phyloP scores from a whole-genome alignment of 2,888 invertebrate species.

The Chrysodeixis includens region DNA sequence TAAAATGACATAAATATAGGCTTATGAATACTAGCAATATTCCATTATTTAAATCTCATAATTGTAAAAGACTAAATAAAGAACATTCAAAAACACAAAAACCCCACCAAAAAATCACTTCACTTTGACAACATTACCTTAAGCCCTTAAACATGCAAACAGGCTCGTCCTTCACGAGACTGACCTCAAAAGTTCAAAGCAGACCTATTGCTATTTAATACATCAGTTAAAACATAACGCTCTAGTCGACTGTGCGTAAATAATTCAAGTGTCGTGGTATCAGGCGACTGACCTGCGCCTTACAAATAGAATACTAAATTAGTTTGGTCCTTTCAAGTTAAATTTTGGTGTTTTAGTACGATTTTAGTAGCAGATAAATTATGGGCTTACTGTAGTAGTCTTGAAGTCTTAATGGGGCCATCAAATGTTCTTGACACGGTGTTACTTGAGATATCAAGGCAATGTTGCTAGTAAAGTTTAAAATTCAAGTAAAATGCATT shows the following conservation, averaged over 20 bases:
- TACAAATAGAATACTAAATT: slow-evolving; percentile 77
- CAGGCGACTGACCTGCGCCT: slow-evolving; percentile 60
- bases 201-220: slow-evolving; percentile 19
- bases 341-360: slow-evolving; percentile 39
- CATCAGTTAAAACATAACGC: slow-evolving; percentile 47
- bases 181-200: slow-evolving; percentile 8
- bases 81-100: no score
- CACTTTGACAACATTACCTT: not conserved
- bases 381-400: not conserved
- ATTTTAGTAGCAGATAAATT: not conserved
- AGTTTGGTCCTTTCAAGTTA: slow-evolving; percentile 66
- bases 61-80: no score
- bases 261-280: slow-evolving; percentile 62
- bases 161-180: not conserved
- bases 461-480: no score
- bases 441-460: no score
- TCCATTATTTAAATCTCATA: no score
- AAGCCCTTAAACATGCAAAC: not conserved
- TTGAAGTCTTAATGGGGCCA: not conserved
- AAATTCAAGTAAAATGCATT: no score
- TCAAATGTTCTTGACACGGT: no score
- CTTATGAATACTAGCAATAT: no score
- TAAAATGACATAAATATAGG: no score
- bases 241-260: slow-evolving; percentile 49
- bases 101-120: no score